These are phyloP conservation scores for Troides helena DNA, from an alignment of 2,888 invertebrate genomes.

Conservation along the genomic window DNA sequence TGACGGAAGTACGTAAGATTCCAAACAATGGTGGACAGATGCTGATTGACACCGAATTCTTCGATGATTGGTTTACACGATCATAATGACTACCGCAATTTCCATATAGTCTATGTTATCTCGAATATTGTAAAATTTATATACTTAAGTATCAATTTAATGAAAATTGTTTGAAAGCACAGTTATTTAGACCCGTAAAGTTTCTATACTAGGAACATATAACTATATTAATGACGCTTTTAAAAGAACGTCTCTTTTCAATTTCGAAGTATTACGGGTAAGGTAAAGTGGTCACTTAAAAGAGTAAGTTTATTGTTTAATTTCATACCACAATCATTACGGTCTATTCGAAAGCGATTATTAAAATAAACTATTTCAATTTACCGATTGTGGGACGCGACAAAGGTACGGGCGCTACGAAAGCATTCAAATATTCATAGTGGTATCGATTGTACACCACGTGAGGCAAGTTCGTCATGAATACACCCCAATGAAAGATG, in stretches of 20 bases:
- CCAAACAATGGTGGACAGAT: no score
- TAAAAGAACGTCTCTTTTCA: neutral
- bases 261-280: neutral
- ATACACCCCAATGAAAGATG: constrained; percentile 71
- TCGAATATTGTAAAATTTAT: no score
- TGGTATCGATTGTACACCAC: constrained; percentile 59
- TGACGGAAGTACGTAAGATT: no score
- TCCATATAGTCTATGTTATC: no score
- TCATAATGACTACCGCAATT: no score
- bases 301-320: constrained; percentile 8
- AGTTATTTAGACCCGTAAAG: no score
- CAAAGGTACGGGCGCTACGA: constrained; percentile 54
- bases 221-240: neutral
- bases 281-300: neutral
- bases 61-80: no score
- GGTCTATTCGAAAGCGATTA: constrained; percentile 36
- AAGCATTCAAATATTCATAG: constrained; percentile 74
- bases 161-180: no score
- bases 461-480: constrained; percentile 44
- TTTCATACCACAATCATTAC: constrained; percentile 13
- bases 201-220: neutral
- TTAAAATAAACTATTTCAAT: constrained; percentile 68
- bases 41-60: no score
- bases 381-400: constrained; percentile 52
- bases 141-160: no score